These are phyloP conservation scores for Aphidius colemani DNA, from an alignment of 2,888 invertebrate genomes.

Conservation along the genomic window DNA sequence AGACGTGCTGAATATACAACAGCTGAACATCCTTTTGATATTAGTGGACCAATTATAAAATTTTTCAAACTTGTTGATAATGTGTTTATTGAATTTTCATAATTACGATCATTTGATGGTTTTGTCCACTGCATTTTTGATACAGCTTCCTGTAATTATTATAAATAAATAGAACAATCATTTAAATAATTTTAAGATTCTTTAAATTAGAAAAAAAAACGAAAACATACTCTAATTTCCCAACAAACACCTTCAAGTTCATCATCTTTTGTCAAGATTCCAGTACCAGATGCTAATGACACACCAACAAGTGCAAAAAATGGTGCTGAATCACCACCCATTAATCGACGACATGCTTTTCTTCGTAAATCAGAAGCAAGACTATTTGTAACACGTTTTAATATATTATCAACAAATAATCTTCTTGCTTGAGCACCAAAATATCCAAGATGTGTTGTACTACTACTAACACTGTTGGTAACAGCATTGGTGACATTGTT, in stretches of 20 bases:
- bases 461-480: constrained; percentile 37
- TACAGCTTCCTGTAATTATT: constrained; percentile 63
- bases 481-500: too few species aligned
- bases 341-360: constrained; percentile 67
- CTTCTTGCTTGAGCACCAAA: constrained; percentile 68
- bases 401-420: constrained; percentile 72
- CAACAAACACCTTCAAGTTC: constrained; percentile 78
- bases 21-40: constrained; percentile 82
- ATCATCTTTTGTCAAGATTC: constrained; percentile 76
- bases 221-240: constrained; percentile 70
- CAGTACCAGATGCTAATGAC: constrained; percentile 74
- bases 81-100: constrained; percentile 52
- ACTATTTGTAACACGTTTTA: constrained; percentile 71
- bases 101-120: constrained; percentile 59
- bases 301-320: constrained; percentile 77
- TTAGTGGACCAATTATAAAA: constrained; percentile 71
- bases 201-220: constrained; percentile 34
- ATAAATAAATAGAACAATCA: not conserved
- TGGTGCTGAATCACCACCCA: constrained; percentile 73
- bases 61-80: constrained; percentile 65
- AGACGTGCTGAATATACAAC: constrained; percentile 76
- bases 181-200: not conserved
- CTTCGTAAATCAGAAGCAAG: constrained; percentile 68
- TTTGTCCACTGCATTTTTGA: constrained; percentile 65
- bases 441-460: constrained; percentile 50